These are phyloP conservation scores for Augochlorella aurata DNA, from an alignment of 2,888 invertebrate species.

Conservation along the genomic window DNA sequence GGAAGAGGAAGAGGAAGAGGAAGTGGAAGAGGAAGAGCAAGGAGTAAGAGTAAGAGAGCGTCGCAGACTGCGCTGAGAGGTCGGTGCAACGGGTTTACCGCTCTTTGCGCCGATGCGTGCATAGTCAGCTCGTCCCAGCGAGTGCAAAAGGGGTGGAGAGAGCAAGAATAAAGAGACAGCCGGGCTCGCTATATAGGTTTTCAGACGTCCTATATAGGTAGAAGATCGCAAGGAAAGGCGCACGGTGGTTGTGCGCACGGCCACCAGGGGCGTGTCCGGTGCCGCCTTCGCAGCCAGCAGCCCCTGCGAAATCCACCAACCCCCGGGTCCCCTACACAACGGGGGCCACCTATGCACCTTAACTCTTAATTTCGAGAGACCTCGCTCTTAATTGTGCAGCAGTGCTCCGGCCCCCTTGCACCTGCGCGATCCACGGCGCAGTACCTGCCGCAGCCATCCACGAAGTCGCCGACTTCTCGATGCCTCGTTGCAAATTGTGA, in stretches of 20 bases:
- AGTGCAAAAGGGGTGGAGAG: constrained; percentile 66
- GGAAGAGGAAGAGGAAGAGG: background rate
- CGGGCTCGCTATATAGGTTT: constrained; percentile 61
- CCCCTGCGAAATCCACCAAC: constrained; percentile 75
- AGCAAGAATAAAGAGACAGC: constrained; percentile 69
- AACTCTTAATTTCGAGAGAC: constrained; percentile 75
- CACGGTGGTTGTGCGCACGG: constrained; percentile 78
- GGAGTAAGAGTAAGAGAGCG: constrained; percentile 50
- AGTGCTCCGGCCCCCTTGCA: constrained; percentile 63
- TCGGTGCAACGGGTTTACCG: constrained; percentile 57
- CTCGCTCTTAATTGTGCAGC: constrained; percentile 75
- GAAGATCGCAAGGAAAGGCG: constrained; percentile 75
- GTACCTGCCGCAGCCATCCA: constrained; percentile 55
- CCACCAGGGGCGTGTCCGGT: constrained; percentile 80
- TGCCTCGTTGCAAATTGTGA: constrained; percentile 38
- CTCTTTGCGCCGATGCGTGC: constrained; percentile 63
- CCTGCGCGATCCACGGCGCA: constrained; percentile 66
- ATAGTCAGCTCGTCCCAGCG: constrained; percentile 58
- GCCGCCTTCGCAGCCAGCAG: constrained; percentile 77
- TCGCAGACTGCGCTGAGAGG: constrained; percentile 54
- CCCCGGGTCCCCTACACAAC: constrained; percentile 69
- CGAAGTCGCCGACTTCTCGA: constrained; percentile 41
- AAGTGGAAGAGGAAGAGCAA: background rate
- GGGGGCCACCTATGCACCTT: constrained; percentile 75
- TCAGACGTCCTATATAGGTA: constrained; percentile 67